Evolutionary conservation across 53 echinoderm and acorn worm genomes (phyloP), one percentile per base, ranked within the genome.

Genomic region (Echinometra lucunter): DNA sequence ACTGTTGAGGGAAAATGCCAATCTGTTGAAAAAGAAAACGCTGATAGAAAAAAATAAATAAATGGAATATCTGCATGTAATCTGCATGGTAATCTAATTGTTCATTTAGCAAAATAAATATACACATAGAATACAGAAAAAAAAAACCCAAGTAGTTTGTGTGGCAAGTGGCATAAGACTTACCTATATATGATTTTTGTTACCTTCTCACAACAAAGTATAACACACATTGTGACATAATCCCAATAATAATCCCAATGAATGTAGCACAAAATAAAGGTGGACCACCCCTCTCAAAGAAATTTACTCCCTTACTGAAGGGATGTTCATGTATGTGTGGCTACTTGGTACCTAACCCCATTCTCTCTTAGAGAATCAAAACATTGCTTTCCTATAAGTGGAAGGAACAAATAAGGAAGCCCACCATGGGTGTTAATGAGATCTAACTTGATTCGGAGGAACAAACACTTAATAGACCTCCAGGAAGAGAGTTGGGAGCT

Each of bases 331-430:
- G n/a, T 47, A 6, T 47, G 49, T n/a, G 28, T 83, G 28, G n/a
- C 53, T 28, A n/a, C 47, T 3, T 47, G 45, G 49, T 49, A 85
- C 4, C 12, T 45, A 44, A 25, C 49, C 13, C 85, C 1, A 47
- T 10, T 2, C 15, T 47, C 34, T 85, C 21, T 85, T 49, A 28
- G 28, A 23, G 3, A 85, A 28, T 85, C 13, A 85, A 85, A 49
- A 47, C 49, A 85, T 85, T n/a, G 11, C 49, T 85, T 47, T 10
- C 1, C 0, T 0, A 23, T 9, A 44, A 23, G 23, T 44, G 44
- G 44, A 81, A 85, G 92, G 57, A 92, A 92, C 92, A 92, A 80
- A 92, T 57, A 92, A 92, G 92, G 92, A 92, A 92, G 92, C 92
- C 78, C 28, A 56, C 0, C 38, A n/a, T 30, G 37, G 80, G 92